Evolutionary conservation across 1,140 invertebrate genomes (phyloP), one percentile per base, ranked within the genome.

Genomic region (Drosophila obscura): DNA sequence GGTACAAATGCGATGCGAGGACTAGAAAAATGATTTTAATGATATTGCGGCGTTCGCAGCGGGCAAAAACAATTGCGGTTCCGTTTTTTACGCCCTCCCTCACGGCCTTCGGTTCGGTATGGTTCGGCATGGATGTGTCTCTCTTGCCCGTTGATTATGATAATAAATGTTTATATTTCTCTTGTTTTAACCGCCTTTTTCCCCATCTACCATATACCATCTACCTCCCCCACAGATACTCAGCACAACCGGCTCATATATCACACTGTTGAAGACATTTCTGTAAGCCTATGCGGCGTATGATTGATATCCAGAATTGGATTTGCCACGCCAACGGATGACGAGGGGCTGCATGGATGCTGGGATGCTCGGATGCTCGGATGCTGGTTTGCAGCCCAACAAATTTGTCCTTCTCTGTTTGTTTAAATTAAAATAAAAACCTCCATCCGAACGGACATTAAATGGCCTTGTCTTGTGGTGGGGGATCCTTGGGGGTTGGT

Each of bases 1-100:
- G 90, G 90, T 91, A 91, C 50, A 91, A 91, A 80, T 91, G 90
- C 71, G 90, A 91, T 69, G 77, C 76, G 65, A 79, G 73, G 65
- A 89, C 88, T 78, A 87, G 85, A 72, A 82, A 90, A 90, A 87
- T 91, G 73, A 88, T 91, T 77, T 78, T 91, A 80, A 88, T 91
- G 88, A 91, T 91, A 62, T 78, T 91, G 68, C 80, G 72, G 45
- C 85, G 90, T 26, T 80, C 90, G 61, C 90, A 91, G 66, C 73
- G 79, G 56, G 73, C 82, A 58, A 88, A 80, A 78, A 88, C 88
- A 73, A 91, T 91, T 85, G 72, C 72, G 26, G 88, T 90, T 35
- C 90, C 90, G 53, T 91, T 91, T 74, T 91, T 91, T 84, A 90
- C 88, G 48, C 90, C 87, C 57, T 91, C 90, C 6, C 59, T 91